Evolutionary conservation across 2,113 vertebrate species (phyloP).

Genomic region (Nothoprocta perdicaria): DNA sequence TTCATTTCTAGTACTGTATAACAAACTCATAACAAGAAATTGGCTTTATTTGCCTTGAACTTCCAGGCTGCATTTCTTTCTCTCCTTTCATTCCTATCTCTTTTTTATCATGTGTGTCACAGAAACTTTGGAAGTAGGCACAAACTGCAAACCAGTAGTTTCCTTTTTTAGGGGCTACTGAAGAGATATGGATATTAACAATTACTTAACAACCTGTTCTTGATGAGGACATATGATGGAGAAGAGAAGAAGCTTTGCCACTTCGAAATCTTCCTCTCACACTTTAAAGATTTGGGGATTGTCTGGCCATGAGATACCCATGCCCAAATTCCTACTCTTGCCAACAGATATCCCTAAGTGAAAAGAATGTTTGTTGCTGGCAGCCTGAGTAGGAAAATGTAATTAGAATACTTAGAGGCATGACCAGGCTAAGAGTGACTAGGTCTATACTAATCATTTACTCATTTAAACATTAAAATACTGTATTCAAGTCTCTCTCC

Average conservation of each 20-base stretch:
- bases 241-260: neutral
- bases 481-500: constrained; percentile 25
- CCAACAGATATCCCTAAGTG: neutral
- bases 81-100: neutral
- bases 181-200: neutral
- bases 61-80: neutral
- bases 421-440: neutral
- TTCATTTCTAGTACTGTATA: neutral
- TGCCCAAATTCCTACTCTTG: neutral
- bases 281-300: neutral
- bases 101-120: neutral
- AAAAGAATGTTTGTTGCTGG: neutral
- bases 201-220: neutral
- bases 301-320: neutral
- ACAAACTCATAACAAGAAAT: neutral
- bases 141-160: neutral
- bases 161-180: neutral
- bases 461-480: constrained; percentile 26
- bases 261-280: neutral
- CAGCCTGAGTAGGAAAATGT: constrained; percentile 20
- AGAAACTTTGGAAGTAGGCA: neutral
- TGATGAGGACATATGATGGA: neutral
- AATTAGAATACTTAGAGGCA: constrained; percentile 33
- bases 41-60: neutral
- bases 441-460: constrained; percentile 3